Percentiles rank a stretch among this genome's conserved stretches.
phyloP scores from a whole-genome alignment of 2,113 vertebrate species.

The Alaudala cheleensis region DNA sequence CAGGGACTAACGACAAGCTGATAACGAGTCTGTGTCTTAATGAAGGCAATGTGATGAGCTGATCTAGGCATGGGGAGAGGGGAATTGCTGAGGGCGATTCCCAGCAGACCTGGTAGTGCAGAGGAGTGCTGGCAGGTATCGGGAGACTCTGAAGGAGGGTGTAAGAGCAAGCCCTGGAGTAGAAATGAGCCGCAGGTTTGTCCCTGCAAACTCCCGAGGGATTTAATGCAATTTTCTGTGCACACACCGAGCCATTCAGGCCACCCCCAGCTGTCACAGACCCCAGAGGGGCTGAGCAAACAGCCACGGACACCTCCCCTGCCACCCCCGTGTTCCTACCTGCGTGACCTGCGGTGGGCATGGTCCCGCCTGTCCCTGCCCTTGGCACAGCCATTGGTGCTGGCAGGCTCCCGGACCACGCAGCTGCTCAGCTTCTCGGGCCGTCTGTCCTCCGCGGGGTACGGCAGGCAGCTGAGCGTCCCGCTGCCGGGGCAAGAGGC shows the following conservation, averaged over 20 bases:
- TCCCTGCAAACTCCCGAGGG: fast-evolving
- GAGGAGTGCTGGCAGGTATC: not conserved
- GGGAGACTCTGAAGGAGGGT: not conserved
- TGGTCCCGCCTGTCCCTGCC: constrained; percentile 71
- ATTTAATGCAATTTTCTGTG: not conserved
- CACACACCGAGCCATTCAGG: fast-evolving
- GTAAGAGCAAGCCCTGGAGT: not conserved
- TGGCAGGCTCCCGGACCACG: constrained; percentile 30
- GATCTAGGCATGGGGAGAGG: not conserved
- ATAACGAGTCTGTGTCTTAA: not conserved
- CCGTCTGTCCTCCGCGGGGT: constrained; percentile 61
- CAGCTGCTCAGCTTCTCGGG: constrained; percentile 36
- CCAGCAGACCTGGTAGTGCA: not conserved
- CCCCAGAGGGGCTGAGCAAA: not conserved
- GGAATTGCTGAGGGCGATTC: not conserved
- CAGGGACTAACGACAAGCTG: not conserved
- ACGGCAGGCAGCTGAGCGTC: constrained; percentile 62
- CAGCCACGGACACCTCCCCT: fast-evolving
- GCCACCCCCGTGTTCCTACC: constrained; percentile 57
- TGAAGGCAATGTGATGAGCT: not conserved
- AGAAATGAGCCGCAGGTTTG: not conserved
- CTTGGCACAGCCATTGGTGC: constrained; percentile 73
- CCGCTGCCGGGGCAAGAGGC: constrained; percentile 52
- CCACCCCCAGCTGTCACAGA: not conserved
- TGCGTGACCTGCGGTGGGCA: constrained; percentile 68